Base-by-base conservation (phyloP, 2,113 vertebrate genomes). In the Procavia capensis region DNA sequence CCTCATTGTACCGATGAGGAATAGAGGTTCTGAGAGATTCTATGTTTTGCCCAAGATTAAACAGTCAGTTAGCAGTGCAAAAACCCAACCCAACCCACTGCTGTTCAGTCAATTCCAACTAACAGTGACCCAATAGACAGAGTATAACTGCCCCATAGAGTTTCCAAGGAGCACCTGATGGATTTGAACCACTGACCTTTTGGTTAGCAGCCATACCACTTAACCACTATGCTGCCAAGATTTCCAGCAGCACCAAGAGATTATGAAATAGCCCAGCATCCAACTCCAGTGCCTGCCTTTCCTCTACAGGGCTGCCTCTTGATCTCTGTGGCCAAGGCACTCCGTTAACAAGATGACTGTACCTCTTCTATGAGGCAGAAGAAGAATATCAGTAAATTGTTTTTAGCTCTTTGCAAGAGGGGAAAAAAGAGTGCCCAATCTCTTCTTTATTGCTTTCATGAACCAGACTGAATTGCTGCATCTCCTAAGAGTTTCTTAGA, bases 361-460 rank as follows among this genome's bases (percentile, higher is more conserved):
- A 81, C 24, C n/a, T 91, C 64, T 54, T 86, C 63, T 75, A 63
- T 36, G 61, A 95, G 66, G 59, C 89, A 95, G 91, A 93, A 94
- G 66, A 79, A 91, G 85, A 93, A 95, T 88, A 91, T 79, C 34
- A 0, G 6, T 90, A 95, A 86, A 93, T 80, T 95, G 31, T 41
- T 96, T 93, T 95, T 61, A 87, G 75, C 59, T 87, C 2, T 41
- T 91, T 82, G 36, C 10, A 76, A 91, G 64, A 75, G 34, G 57
- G 5, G 16, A 63, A 57, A 84, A 66, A 86, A n/a, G n/a, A n/a
- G n/a, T 75, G 78, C 76, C 91, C 90, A 85, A 2, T 95, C 88
- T 95, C 82, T 70, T 94, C 93, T 88, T 95, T 96, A 94, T 96
- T 97, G 59, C 79, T 76, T 36, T 94, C 95, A 95, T 64, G 91